Evolutionary conservation across 2,888 invertebrate genomes (phyloP).

Genomic region (Phanerotoma sp.): DNA sequence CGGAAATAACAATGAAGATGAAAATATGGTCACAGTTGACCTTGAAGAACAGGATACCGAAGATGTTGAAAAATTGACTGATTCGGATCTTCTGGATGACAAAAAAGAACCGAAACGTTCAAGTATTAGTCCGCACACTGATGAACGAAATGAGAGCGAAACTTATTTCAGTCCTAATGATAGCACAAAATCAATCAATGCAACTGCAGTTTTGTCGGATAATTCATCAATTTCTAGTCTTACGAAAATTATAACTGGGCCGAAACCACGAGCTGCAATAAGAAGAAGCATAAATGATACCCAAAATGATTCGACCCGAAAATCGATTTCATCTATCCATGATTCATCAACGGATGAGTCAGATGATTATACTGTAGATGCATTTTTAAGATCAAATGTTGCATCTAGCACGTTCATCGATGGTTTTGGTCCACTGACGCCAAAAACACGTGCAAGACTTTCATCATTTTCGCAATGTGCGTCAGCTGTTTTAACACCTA

Average conservation of each 20-base stretch:
- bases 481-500: slow-evolving; percentile 38
- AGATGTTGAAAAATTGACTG: too few relatives aligned
- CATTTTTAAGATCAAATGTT: slow-evolving; percentile 6
- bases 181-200: slow-evolving; percentile 33
- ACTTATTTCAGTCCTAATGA: slow-evolving; percentile 37
- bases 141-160: slow-evolving; percentile 23
- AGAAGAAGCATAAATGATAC: slow-evolving; percentile 37
- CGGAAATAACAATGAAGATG: slow-evolving; percentile 1
- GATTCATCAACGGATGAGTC: slow-evolving; percentile 7
- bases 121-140: background rate
- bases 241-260: slow-evolving; percentile 34
- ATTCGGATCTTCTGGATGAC: background rate
- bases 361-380: slow-evolving; percentile 4
- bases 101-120: background rate
- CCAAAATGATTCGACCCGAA: slow-evolving; percentile 4
- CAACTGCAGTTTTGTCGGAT: slow-evolving; percentile 37
- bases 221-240: slow-evolving; percentile 29
- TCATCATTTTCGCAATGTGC: slow-evolving; percentile 33
- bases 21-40: too few relatives aligned
- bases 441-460: slow-evolving; percentile 3
- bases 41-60: too few relatives aligned
- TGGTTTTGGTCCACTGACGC: slow-evolving; percentile 4
- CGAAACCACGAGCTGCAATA: slow-evolving; percentile 46
- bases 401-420: slow-evolving; percentile 15
- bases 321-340: background rate